These are phyloP conservation scores for Hiodon tergisus DNA, from an alignment of 2,113 vertebrate species.

Conservation along the genomic window DNA sequence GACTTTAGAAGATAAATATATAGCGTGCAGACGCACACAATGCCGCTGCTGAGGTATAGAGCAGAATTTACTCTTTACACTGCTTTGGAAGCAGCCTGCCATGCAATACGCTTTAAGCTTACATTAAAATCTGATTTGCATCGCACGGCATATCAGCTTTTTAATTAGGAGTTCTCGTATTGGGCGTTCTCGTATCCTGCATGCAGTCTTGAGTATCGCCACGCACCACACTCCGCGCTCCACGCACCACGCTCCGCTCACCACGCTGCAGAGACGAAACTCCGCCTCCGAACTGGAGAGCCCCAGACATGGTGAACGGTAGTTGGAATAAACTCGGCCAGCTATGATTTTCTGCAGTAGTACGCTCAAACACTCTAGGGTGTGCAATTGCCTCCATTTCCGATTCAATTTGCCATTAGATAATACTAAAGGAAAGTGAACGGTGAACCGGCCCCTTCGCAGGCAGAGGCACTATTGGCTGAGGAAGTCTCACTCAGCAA, in stretches of 20 bases:
- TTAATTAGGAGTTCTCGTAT: no score
- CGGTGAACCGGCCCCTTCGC: neutral
- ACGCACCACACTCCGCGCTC: no score
- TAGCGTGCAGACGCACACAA: no score
- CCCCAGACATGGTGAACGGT: neutral
- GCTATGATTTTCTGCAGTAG: neutral
- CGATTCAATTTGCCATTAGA: constrained; percentile 1
- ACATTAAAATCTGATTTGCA: no score
- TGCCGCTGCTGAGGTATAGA: no score
- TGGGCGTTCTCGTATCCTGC: no score
- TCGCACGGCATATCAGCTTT: no score
- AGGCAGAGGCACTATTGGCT: neutral
- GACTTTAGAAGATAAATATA: no score
- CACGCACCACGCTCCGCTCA: neutral
- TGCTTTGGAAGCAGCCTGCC: no score
- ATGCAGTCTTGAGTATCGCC: no score
- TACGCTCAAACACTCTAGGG: constrained; percentile 5
- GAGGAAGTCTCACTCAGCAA: neutral
- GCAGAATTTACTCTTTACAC: no score
- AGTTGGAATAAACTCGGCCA: constrained; percentile 7
- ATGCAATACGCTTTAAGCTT: no score
- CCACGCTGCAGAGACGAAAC: neutral
- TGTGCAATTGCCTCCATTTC: constrained; percentile 4
- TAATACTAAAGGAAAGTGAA: constrained; percentile 7
- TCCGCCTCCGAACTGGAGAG: neutral